Evolutionary conservation across 2,113 vertebrate species (phyloP).

Genomic region (Callipepla californica): DNA sequence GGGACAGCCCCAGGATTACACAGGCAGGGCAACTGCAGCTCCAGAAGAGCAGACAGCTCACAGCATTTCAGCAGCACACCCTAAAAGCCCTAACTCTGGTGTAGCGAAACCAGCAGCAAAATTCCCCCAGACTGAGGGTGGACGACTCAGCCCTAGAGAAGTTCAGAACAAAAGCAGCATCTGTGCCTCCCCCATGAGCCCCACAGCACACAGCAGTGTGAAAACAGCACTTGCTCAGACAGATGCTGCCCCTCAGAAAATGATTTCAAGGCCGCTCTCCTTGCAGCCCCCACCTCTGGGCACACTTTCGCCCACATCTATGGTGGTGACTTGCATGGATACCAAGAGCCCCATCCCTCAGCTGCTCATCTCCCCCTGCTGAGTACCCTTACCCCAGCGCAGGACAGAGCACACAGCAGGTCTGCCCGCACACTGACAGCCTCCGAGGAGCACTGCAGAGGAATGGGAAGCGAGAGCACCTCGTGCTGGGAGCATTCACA

Average conservation of each 20-base stretch:
- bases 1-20: background rate
- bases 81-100: background rate
- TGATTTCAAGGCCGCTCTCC: background rate
- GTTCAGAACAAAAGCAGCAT: slow-evolving; percentile 47
- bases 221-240: slow-evolving; percentile 27
- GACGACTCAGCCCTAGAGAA: background rate
- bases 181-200: slow-evolving; percentile 33
- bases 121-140: background rate
- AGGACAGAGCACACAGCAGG: background rate
- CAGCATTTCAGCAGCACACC: background rate
- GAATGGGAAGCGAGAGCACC: background rate
- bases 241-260: background rate
- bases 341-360: background rate
- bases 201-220: background rate
- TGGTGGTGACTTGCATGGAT: slow-evolving; percentile 17
- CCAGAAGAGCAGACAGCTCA: background rate
- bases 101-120: background rate
- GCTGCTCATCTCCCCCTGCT: slow-evolving; percentile 26
- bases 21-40: background rate
- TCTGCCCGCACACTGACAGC: slow-evolving; percentile 3
- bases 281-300: background rate
- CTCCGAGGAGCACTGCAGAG: background rate
- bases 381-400: background rate
- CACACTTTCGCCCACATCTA: background rate
- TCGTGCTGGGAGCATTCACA: background rate